These are phyloP conservation scores for Australoheros facetus DNA, from an alignment of 2,797 vertebrate species.

Conservation along the genomic window DNA sequence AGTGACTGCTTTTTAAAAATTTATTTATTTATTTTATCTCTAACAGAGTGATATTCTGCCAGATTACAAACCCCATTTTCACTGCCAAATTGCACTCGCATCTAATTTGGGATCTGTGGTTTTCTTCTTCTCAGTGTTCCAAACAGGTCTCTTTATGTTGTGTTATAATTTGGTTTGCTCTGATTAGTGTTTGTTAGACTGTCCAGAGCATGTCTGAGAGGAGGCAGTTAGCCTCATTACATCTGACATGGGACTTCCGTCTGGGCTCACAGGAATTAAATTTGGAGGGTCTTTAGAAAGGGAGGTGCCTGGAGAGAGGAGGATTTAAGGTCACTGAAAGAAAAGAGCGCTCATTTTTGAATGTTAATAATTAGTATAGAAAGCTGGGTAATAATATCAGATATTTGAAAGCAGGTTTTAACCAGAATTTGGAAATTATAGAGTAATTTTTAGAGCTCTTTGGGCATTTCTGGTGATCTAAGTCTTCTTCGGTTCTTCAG, in stretches of 20 bases:
- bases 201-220: background rate
- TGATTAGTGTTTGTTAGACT: background rate
- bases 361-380: background rate
- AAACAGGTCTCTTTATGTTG: background rate
- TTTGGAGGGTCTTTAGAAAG: background rate
- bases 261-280: background rate
- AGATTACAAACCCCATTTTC: too few relatives aligned
- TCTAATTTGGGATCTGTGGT: background rate
- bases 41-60: background rate
- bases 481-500: background rate
- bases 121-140: background rate
- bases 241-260: background rate
- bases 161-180: background rate
- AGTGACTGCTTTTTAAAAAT: too few relatives aligned
- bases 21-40: background rate
- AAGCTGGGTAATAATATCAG: background rate
- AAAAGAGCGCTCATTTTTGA: background rate
- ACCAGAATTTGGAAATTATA: background rate
- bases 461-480: too few relatives aligned
- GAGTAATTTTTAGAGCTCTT: too few relatives aligned
- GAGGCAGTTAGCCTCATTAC: background rate
- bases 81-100: background rate
- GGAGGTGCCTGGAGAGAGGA: background rate
- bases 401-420: background rate
- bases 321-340: background rate